Base-by-base conservation (phyloP, 2,888 invertebrate species). In the Chamaedrilus cognettii region DNA sequence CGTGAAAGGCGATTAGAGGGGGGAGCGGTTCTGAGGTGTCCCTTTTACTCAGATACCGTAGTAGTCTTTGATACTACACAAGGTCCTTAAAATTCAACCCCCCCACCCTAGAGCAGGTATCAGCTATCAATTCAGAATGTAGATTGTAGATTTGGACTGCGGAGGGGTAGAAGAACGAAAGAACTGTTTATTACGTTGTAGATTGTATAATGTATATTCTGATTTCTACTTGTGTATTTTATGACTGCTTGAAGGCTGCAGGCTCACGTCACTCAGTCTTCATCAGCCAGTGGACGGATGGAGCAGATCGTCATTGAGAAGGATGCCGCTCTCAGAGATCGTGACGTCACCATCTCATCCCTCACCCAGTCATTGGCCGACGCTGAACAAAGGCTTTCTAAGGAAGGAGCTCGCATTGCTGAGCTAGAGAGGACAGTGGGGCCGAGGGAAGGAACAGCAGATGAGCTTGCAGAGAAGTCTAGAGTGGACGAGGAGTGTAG, bases 391-490 rank as follows among this genome's bases (percentile, higher is more conserved):
- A 34, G 52, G 42, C 23, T 50, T 5, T 51, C 51, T 15, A 31
- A 28, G 19, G 26, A 42, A 5, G 32, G 42, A 32, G 2, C 15
- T 15, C 35, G 42, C 59, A 7, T 52, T 19, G 2, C 11, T 52
- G 42, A 68, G 60, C 35, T 64, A 56, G 49, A 67, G 58, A 51
- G 61, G 50, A 59, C 60, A 23, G 23, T 52, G 2, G 42, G 34
- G 57, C 23, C 56, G 7, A 23, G 42, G 15, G 65, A 71, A 35
- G 65, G 62, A 30, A 49, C 30, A 23, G 63, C 52, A 30, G 32
- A 60, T 0, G 59, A 60, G n/a, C 26, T 57, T 15, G 57, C 26
- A 0, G 64, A 64, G 57, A 49, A 31, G 26, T 31, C n/a, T 19
- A 62, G 15, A 31, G 31, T 33, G 31, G 26, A 50, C 30, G 51